Evolutionary conservation across 2,113 vertebrate species (phyloP).

Genomic region (Callithrix jacchus): DNA sequence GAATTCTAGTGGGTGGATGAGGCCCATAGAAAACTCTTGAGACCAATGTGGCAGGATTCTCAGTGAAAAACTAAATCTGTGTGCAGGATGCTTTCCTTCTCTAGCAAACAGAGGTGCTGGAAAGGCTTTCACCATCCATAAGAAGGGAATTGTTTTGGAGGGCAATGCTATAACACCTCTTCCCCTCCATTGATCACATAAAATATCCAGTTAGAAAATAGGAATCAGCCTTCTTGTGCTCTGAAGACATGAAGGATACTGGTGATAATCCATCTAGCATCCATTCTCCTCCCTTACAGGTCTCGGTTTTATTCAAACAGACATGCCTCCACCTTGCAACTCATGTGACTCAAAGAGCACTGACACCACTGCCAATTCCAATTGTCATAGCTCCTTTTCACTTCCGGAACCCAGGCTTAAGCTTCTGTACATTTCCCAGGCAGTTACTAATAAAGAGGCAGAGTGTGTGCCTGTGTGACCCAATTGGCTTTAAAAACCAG

Average conservation of each 20-base stretch:
- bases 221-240: not conserved
- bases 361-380: not conserved
- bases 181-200: not conserved
- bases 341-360: not conserved
- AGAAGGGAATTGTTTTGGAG: not conserved
- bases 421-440: not conserved
- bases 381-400: not conserved
- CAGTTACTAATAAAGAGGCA: not conserved
- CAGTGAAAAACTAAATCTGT: not conserved
- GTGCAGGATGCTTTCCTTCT: not conserved
- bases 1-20: not conserved
- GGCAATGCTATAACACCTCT: not conserved
- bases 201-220: not conserved
- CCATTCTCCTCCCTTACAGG: not conserved
- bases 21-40: not conserved
- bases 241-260: not conserved
- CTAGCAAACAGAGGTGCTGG: not conserved
- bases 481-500: not conserved
- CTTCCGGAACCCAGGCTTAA: not conserved
- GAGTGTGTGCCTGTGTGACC: not conserved
- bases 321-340: not conserved
- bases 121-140: not conserved
- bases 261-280: not conserved
- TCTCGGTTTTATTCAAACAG: not conserved
- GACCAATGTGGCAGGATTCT: not conserved